These are phyloP conservation scores for Xenopus petersii DNA, from an alignment of 2,797 vertebrate genomes.

Conservation along the genomic window DNA sequence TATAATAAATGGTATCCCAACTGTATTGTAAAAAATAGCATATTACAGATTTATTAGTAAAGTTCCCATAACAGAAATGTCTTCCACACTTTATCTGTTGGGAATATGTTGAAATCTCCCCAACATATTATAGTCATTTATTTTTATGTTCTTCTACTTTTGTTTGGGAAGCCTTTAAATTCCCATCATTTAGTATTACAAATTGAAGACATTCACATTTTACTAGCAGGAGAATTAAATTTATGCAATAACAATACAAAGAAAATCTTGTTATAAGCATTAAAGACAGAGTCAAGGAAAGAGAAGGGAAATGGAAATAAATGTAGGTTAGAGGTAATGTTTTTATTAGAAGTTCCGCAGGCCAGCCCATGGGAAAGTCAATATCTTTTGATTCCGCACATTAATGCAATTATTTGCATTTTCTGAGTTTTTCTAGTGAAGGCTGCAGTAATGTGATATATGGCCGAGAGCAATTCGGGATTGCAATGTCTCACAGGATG, in stretches of 20 bases:
- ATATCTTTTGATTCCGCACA: slow-evolving; percentile 71
- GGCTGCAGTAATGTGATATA: slow-evolving; percentile 66
- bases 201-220: too few species aligned
- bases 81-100: too few species aligned
- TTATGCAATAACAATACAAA: neutral
- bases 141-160: too few species aligned
- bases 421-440: slow-evolving; percentile 56
- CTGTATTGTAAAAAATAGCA: too few species aligned
- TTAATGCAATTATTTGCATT: slow-evolving; percentile 73
- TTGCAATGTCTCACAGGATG: slow-evolving; percentile 65
- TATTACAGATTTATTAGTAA: too few species aligned
- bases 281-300: slow-evolving; percentile 12
- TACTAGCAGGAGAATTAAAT: too few species aligned
- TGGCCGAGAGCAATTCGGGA: slow-evolving; percentile 72
- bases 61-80: too few species aligned
- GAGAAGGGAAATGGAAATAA: slow-evolving; percentile 1
- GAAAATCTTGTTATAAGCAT: neutral
- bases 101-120: too few species aligned
- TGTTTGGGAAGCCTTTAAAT: too few species aligned
- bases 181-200: too few species aligned
- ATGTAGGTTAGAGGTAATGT: slow-evolving; percentile 25
- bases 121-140: too few species aligned
- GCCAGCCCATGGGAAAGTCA: slow-evolving; percentile 70
- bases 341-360: slow-evolving; percentile 33
- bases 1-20: too few species aligned